phyloP scores from a whole-genome alignment of 2,113 vertebrate genomes.

The Eptesicus fuscus region DNA sequence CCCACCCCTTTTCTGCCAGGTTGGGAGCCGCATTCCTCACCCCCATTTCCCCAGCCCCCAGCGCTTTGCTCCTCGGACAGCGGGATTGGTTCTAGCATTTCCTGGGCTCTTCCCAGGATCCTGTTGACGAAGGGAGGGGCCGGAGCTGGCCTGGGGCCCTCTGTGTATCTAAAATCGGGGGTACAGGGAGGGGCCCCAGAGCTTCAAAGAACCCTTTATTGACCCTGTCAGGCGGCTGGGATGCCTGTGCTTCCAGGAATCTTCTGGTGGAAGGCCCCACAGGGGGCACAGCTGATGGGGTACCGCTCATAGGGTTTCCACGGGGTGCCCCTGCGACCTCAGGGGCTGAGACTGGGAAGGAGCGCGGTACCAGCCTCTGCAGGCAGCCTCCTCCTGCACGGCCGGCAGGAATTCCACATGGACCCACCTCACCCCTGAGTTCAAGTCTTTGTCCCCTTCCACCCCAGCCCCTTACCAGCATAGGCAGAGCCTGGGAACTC shows the following conservation, averaged over 20 bases:
- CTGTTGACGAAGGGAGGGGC: conserved; percentile 65
- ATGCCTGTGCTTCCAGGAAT: conserved; percentile 43
- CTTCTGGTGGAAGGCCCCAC: background rate
- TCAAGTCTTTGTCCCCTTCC: background rate
- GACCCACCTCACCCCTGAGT: background rate
- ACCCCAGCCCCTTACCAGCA: background rate
- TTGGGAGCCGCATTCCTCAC: background rate
- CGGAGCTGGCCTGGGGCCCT: conserved; percentile 48
- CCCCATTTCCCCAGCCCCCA: background rate
- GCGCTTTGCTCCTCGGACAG: conserved; percentile 6
- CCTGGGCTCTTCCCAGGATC: conserved; percentile 65
- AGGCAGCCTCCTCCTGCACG: background rate
- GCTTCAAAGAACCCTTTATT: conserved; percentile 65
- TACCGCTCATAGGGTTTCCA: background rate
- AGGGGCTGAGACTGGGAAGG: background rate
- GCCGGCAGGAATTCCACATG: background rate
- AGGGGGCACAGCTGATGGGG: background rate
- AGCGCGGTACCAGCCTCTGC: background rate
- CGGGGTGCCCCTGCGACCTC: background rate
- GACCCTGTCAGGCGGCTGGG: background rate
- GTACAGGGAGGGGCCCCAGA: conserved; percentile 18
- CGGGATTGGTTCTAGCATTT: conserved; percentile 40
- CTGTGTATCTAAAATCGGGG: conserved; percentile 42
- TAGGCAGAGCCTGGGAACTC: background rate
- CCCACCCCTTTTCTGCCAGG: background rate